Conservation (phyloP, 2,113 vertebrate genomes). For the Phaetusa simplex region DNA sequence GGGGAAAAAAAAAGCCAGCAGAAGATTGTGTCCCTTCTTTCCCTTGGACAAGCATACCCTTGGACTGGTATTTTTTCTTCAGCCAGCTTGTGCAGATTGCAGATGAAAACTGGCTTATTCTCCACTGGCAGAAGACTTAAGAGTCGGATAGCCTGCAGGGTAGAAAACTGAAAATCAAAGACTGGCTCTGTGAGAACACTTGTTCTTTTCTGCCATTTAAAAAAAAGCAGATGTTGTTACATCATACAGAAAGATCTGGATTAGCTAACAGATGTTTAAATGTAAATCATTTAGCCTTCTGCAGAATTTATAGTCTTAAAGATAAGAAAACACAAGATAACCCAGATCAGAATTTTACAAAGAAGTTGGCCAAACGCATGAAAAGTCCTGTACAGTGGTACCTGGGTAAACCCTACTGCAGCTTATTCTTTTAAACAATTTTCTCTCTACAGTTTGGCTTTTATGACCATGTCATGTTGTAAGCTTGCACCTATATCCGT, state of each 20-base stretch:
- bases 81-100: not conserved
- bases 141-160: not conserved
- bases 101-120: not conserved
- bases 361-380: not conserved
- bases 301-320: not conserved
- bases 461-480: not conserved
- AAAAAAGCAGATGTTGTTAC: not conserved
- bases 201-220: conserved; percentile 2
- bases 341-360: not conserved
- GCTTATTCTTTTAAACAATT: not conserved
- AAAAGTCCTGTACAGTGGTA: not conserved
- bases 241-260: not conserved
- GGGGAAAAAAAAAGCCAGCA: not conserved
- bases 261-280: not conserved
- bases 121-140: conserved; percentile 11
- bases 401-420: not conserved
- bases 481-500: not conserved
- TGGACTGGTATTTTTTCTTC: not conserved
- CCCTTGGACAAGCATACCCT: not conserved
- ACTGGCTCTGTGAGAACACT: not conserved
- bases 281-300: not conserved
- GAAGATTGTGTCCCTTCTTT: not conserved
- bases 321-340: not conserved
- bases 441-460: not conserved
- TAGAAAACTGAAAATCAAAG: conserved; percentile 44